Evolutionary conservation across 1,140 invertebrate species (phyloP).

Genomic region (Adoxophyes honmai): DNA sequence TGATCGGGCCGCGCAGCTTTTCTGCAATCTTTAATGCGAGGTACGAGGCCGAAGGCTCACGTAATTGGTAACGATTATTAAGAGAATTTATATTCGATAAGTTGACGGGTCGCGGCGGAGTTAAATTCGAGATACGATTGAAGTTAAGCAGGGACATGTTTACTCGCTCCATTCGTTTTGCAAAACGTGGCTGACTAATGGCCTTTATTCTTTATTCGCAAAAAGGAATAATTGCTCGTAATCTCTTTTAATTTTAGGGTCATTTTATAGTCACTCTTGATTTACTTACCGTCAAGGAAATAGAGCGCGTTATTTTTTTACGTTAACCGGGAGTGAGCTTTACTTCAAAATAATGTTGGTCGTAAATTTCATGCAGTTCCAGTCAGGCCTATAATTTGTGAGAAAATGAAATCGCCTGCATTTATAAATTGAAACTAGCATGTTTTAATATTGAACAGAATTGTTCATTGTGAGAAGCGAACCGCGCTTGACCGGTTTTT

Average conservation of each 20-base stretch:
- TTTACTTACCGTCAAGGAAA: too few relatives aligned
- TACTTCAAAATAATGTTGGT: too few relatives aligned
- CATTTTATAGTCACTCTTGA: too few relatives aligned
- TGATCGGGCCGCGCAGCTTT: slow-evolving; percentile 34
- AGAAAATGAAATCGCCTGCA: too few relatives aligned
- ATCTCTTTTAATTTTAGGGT: too few relatives aligned
- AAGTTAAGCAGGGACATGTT: slow-evolving; percentile 53
- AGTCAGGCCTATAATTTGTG: too few relatives aligned
- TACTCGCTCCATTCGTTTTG: slow-evolving; percentile 39
- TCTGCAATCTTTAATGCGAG: slow-evolving; percentile 38
- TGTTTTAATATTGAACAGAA: neutral
- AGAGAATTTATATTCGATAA: slow-evolving; percentile 65
- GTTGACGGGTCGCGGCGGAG: slow-evolving; percentile 52
- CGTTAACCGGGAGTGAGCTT: too few relatives aligned
- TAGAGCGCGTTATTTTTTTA: too few relatives aligned
- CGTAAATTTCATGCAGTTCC: too few relatives aligned
- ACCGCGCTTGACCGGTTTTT: slow-evolving; percentile 9
- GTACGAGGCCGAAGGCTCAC: slow-evolving; percentile 54
- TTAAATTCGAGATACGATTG: slow-evolving; percentile 52
- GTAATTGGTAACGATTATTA: slow-evolving; percentile 71
- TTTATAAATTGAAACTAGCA: too few relatives aligned
- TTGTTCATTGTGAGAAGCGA: slow-evolving; percentile 9
- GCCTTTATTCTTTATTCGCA: neutral
- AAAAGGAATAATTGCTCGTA: neutral
- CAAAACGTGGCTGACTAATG: slow-evolving; percentile 7